Evolutionary conservation across 2,797 vertebrate genomes (phyloP).

Genomic region (Gymnothorax reevesii): DNA sequence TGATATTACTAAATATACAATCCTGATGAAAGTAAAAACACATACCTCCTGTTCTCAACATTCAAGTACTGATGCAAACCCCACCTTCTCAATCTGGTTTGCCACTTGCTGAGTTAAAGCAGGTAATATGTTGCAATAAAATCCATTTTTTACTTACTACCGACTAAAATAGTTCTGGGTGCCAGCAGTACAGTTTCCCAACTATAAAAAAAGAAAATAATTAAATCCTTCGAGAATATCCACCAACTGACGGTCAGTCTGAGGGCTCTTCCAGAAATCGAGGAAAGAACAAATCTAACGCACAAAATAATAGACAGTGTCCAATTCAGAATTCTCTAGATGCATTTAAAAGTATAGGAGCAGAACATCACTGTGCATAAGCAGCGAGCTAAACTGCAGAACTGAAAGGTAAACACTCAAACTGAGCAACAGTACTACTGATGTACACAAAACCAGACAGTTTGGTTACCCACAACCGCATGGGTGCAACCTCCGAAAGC

Average conservation of each 20-base stretch:
- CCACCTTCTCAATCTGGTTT: background rate
- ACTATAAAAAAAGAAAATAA: background rate
- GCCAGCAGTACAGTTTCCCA: background rate
- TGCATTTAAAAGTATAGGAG: background rate
- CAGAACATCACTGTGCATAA: background rate
- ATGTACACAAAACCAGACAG: no score
- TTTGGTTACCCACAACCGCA: no score
- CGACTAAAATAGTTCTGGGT: background rate
- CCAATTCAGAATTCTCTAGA: background rate
- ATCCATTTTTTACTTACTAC: background rate
- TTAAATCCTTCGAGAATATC: background rate
- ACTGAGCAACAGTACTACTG: background rate
- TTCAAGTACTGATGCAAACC: background rate
- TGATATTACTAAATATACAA: background rate
- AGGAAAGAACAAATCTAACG: background rate
- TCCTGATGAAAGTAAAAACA: background rate
- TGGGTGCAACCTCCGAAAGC: no score
- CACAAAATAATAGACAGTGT: background rate
- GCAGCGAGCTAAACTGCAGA: background rate
- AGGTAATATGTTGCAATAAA: background rate
- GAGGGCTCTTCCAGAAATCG: background rate
- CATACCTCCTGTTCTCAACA: background rate
- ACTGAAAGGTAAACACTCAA: background rate
- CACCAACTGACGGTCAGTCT: no score
- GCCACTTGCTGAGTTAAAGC: background rate